Evolutionary conservation across 2,113 vertebrate genomes (phyloP), one percentile per base, ranked within the genome.

Genomic region (Tragulus kanchil): DNA sequence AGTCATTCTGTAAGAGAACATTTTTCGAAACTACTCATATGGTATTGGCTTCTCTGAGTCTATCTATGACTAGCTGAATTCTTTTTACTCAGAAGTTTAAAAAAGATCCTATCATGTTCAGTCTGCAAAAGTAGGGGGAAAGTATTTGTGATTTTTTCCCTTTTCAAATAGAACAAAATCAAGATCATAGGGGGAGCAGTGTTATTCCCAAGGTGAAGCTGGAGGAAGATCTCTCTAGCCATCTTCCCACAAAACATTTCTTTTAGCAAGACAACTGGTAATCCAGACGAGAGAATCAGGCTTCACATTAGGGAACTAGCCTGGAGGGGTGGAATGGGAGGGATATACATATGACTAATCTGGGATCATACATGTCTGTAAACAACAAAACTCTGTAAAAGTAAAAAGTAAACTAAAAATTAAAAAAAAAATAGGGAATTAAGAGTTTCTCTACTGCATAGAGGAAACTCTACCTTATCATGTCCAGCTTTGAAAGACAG

Each of bases 1-100:
- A 96, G 59, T 93, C 79, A 93, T 96, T 95, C 96, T 98, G 82
- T 52, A 97, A 97, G 86, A 95, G 65, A 58, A 93, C 48, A 75
- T 95, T 97, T 95, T 95, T 67, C 31, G 86, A 58, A 94, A 81
- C n/a, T 97, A 64, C n/a, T 93, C 54, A 85, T 58, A 61, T 61
- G 85, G 11, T 78, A 50, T 56, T 96, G 25, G n/a, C n/a, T 94
- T 97, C 79, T 96, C 36, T 48, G 87, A 92, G n/a, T n/a, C n/a
- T n/a, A 96, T 73, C 36, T n/a, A 96, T 9, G 87, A 48, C 83
- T 89, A 59, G 31, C 23, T 87, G 17, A 59, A 62, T 85, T 9
- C 50, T 71, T 75, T 93, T 90, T 61, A 78, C 28, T 54, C 36
- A 82, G 71, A 96, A 96, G 19, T 93, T 90, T 73, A 75, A 95